These are phyloP conservation scores for Elaphurus davidianus DNA, from an alignment of 2,113 vertebrate species.

Conservation along the genomic window DNA sequence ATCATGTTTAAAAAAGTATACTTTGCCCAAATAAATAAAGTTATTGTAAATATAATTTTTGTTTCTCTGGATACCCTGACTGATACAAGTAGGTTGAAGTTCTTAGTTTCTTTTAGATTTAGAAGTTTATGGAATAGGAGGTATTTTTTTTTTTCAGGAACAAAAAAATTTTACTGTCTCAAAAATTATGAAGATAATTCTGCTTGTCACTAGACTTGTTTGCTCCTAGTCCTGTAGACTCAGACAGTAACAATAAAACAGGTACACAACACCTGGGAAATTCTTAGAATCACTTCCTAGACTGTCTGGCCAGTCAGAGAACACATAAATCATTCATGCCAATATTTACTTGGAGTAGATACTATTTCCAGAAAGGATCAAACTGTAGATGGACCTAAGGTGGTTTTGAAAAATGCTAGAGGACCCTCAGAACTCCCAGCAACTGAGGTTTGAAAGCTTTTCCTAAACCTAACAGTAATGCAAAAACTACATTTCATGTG, in stretches of 20 bases:
- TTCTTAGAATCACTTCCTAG: background rate
- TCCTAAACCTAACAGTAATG: background rate
- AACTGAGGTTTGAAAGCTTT: background rate
- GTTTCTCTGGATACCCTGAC: background rate
- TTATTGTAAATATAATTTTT: background rate
- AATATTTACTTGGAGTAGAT: background rate
- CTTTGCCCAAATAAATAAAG: background rate
- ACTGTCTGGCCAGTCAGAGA: background rate
- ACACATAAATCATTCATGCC: background rate
- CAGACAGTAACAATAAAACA: background rate
- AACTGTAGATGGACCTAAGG: background rate
- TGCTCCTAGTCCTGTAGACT: background rate
- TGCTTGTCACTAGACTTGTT: background rate
- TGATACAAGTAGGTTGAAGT: background rate
- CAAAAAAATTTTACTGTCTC: background rate
- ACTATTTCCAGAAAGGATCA: background rate
- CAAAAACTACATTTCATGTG: background rate
- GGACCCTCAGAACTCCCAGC: background rate
- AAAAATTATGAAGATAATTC: background rate
- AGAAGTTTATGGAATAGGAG: background rate
- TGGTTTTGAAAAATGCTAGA: background rate
- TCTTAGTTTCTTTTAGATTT: background rate
- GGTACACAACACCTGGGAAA: background rate
- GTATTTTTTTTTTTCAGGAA: background rate
- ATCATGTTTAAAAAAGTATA: background rate